These are phyloP conservation scores for Argynnis bischoffii DNA, from an alignment of 2,888 invertebrate species.

Conservation along the genomic window DNA sequence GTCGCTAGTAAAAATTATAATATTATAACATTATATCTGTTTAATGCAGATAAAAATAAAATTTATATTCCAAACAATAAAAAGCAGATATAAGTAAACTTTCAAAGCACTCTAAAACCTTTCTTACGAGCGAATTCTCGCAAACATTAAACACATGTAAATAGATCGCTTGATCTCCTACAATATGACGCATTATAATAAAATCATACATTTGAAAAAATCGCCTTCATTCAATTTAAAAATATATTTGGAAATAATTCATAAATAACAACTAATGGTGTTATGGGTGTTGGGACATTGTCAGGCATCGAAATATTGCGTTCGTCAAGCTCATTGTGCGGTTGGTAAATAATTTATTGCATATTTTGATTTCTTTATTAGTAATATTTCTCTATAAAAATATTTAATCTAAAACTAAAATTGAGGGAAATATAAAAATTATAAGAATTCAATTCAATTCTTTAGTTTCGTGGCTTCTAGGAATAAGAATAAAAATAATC, in stretches of 20 bases:
- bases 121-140: constrained; percentile 21
- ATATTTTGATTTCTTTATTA: background rate
- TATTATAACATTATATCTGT: too few species aligned
- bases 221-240: background rate
- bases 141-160: constrained; percentile 10
- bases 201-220: background rate
- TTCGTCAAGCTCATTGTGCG: constrained; percentile 11
- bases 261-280: constrained; percentile 8
- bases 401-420: background rate
- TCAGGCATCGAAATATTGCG: constrained; percentile 4
- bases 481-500: too few species aligned
- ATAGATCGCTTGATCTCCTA: constrained; percentile 8
- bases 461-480: too few species aligned
- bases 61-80: background rate
- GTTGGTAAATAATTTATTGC: background rate
- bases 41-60: background rate
- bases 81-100: too few species aligned
- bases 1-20: too few species aligned
- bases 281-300: background rate
- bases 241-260: background rate
- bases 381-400: background rate
- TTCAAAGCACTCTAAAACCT: constrained; percentile 21
- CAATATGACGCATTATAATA: constrained; percentile 17
- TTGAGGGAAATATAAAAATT: too few species aligned
- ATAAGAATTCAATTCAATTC: too few species aligned